Evolutionary conservation across 2,113 vertebrate genomes (phyloP).

Genomic region (Willisornis vidua): DNA sequence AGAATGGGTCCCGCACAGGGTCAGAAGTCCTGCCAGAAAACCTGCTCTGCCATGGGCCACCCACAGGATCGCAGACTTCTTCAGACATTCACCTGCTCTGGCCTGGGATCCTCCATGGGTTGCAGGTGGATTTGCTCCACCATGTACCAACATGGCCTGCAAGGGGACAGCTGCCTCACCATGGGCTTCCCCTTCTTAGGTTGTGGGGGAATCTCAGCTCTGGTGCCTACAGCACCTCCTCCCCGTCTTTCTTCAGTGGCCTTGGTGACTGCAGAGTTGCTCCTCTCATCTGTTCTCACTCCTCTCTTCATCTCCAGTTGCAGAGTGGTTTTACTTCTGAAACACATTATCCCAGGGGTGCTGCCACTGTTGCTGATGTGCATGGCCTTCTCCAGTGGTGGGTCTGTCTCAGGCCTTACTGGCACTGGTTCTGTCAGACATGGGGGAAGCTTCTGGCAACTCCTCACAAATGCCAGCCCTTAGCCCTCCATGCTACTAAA

Average conservation of each 20-base stretch:
- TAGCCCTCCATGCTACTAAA: neutral
- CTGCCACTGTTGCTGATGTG: rapidly evolving
- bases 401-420: rapidly evolving
- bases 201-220: neutral
- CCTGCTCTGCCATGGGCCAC: rapidly evolving
- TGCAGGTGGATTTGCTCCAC: neutral
- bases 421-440: neutral
- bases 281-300: neutral
- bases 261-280: too few species aligned
- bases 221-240: rapidly evolving
- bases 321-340: neutral
- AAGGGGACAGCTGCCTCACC: neutral
- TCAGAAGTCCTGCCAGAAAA: neutral
- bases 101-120: rapidly evolving
- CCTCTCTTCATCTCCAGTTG: neutral
- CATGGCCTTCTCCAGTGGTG: rapidly evolving
- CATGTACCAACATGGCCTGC: rapidly evolving
- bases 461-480: neutral
- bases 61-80: neutral
- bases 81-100: neutral
- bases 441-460: neutral
- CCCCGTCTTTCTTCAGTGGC: neutral
- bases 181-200: neutral
- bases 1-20: rapidly evolving
- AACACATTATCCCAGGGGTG: neutral